Evolutionary conservation across 2,888 invertebrate species (phyloP), one percentile per base, ranked within the genome.

Genomic region (Dicyrtomina minuta): DNA sequence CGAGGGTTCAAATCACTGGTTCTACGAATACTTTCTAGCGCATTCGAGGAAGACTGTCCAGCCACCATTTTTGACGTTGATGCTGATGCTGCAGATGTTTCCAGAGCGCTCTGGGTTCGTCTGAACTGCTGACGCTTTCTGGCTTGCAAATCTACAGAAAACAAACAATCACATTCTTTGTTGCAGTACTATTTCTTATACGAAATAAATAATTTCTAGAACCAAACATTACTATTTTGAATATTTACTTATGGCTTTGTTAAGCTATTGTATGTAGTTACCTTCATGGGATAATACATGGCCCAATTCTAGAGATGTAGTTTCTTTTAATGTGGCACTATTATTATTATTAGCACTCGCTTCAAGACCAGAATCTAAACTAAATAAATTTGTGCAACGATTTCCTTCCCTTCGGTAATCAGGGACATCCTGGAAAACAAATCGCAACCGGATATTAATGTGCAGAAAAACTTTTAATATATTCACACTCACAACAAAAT

Each of bases 261-360:
- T n/a, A n/a, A n/a, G n/a, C n/a, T n/a, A n/a, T n/a, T n/a, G n/a
- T n/a, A n/a, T n/a, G n/a, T n/a, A n/a, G 24, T 58, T 72, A 76
- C 76, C 76, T 66, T 73, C 66, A 5, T 71, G 73, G 1, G 72
- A 70, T 15, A 77, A 61, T 26, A 75, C 84, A 81, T 80, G 84
- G 26, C 84, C 84, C 66, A 87, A 81, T 78, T 88, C 88, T 24
- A 87, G 80, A 1, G 87, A 87, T 46, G 87, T 85, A 8, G 85
- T 84, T 72, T 84, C 84, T 76, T 85, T 85, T 70, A 85, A 69
- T 66, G 75, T 71, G 75, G 75, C 58, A 75, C 75, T 43, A 12
- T 72, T 64, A 44, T 60, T 68, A 17, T 72, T 71, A 33, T 61
- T 64, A 24, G 72, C 53, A 44, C 66, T 70, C 43, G 70, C 72